Base-by-base conservation (phyloP, 2,888 invertebrate genomes). In the Clivina fossor region DNA sequence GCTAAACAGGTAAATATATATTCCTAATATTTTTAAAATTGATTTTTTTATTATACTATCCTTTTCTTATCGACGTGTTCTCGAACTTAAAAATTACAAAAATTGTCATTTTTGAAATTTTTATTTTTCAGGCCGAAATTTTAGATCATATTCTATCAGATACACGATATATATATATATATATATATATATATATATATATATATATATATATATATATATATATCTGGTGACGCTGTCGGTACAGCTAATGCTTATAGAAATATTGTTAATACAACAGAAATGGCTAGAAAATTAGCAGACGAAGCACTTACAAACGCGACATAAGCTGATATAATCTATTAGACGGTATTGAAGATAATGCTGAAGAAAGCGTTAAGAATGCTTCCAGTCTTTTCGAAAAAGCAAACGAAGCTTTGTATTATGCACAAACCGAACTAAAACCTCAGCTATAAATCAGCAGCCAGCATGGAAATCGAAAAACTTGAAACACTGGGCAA, bases 231-330 rank as follows among this genome's bases (percentile, higher is more conserved):
- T 59, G 83, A 85, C 63, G 93, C 93, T 0, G 84, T 94, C 19
- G 80, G 80, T 61, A 96, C 95, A 0, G 94, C 93, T 0, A 89
- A 88, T 1, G 92, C 93, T 0, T 96, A 94, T 70, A 82, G 84
- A 2, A 85, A 89, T 58, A 97, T 97, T 54, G 86, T 86, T 0
- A 79, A 83, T 24, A 86, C 88, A 37, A 86, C 92, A 1, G 75
- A 80, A 0, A 81, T 82, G 40, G 90, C 90, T 0, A 73, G 78
- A 53, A 73, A 79, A 11, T 85, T 86, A 0, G 83, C 90, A 0
- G 74, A 80, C 33, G 80, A 83, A 15, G 93, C n/a, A n/a, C n/a
- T n/a, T n/a, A n/a, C n/a, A n/a, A n/a, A n/a, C n/a, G n/a, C n/a
- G n/a, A n/a, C n/a, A n/a, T n/a, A n/a, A n/a, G n/a, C n/a, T n/a